A percentile compares a stretch with the other conserved stretches of the same genome.
phyloP scores from a whole-genome alignment of 2,113 vertebrate genomes.

The Bambusicola thoracicus region DNA sequence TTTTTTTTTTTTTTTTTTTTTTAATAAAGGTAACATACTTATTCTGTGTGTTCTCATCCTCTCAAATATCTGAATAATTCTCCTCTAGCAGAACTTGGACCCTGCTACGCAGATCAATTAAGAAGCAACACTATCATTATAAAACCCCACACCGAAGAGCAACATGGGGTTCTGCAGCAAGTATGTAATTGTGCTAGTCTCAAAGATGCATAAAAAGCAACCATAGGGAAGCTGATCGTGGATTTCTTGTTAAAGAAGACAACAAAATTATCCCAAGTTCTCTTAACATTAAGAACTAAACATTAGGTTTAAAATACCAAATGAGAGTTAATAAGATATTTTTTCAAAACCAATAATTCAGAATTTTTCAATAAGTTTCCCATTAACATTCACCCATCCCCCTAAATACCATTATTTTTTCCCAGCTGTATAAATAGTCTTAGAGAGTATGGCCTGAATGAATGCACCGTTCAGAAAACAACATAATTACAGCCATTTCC shows the following conservation, averaged over 20 bases:
- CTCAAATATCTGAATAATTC: conserved; percentile 58
- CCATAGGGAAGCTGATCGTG: conserved; percentile 54
- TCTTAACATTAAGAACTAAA: conserved; percentile 61
- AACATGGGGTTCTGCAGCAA: conserved; percentile 43
- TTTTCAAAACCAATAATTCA: conserved; percentile 65
- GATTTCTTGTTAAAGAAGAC: conserved; percentile 63
- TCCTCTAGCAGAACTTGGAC: neutral
- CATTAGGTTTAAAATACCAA: conserved; percentile 55
- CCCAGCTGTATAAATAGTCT: conserved; percentile 82
- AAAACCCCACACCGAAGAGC: conserved; percentile 44
- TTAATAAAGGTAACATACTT: neutral
- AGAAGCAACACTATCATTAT: conserved; percentile 46
- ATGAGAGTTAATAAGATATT: conserved; percentile 35
- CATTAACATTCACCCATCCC: conserved; percentile 68
- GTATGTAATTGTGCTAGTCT: conserved; percentile 34
- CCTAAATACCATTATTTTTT: conserved; percentile 73
- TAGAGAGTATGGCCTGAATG: conserved; percentile 75
- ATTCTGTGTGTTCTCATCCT: conserved; percentile 25
- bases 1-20: too few relatives aligned
- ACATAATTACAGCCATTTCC: conserved; percentile 83
- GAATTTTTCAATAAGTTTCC: conserved; percentile 73
- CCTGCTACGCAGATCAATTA: conserved; percentile 46
- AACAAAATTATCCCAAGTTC: conserved; percentile 62
- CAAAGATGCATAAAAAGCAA: conserved; percentile 58
- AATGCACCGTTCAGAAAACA: conserved; percentile 82